A percentile compares a stretch with the other conserved stretches of the same genome.
phyloP scores from a whole-genome alignment of 2,797 vertebrate genomes.

The Discoglossus pictus region DNA sequence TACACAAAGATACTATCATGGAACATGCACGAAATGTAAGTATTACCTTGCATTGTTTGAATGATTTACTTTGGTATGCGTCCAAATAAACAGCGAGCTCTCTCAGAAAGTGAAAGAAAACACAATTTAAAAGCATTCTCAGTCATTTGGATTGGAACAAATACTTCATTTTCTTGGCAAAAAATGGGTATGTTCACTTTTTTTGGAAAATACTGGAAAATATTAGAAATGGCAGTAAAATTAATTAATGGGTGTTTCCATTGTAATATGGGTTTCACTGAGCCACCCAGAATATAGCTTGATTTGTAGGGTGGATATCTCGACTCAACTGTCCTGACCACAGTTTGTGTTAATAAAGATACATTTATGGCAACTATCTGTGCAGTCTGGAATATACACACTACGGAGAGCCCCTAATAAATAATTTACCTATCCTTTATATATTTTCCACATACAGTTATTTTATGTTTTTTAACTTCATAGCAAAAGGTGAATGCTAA shows the following conservation, averaged over 20 bases:
- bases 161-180: conserved; percentile 71
- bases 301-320: conserved; percentile 66
- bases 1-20: conserved; percentile 6
- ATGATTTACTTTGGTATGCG: conserved; percentile 63
- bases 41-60: conserved; percentile 70
- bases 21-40: conserved; percentile 59
- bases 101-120: conserved; percentile 70
- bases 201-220: conserved; percentile 75
- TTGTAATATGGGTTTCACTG: conserved; percentile 70
- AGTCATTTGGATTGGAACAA: conserved; percentile 68
- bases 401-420: neutral
- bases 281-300: conserved; percentile 73
- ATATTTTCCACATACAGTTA: conserved; percentile 2
- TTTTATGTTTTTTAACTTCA: conserved; percentile 23
- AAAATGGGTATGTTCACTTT: conserved; percentile 73
- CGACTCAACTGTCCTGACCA: conserved; percentile 57
- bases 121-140: conserved; percentile 66
- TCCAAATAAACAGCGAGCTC: conserved; percentile 68
- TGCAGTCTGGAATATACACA: neutral
- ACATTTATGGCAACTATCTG: conserved; percentile 19
- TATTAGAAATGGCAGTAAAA: conserved; percentile 78
- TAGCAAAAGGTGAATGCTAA: conserved; percentile 28
- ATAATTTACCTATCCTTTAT: conserved; percentile 1
- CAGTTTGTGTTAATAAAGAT: conserved; percentile 14
- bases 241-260: conserved; percentile 79